Conservation (phyloP, 2,113 vertebrate species). For the Xenopus laevis region DNA sequence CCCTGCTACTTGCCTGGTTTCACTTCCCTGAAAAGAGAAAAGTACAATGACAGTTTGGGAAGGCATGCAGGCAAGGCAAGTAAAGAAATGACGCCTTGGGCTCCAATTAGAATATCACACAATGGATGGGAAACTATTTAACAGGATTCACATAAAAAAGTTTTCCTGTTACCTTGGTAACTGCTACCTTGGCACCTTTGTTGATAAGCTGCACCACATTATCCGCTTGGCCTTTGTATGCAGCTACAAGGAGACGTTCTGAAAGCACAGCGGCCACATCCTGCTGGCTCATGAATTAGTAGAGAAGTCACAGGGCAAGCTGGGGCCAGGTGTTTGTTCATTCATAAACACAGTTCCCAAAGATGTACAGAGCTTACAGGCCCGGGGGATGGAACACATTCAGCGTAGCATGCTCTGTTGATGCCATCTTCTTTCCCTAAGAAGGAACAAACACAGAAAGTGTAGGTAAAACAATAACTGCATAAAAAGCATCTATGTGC, state of each 20-base stretch:
- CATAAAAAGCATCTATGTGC: no score
- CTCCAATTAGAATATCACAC: slow-evolving; percentile 42
- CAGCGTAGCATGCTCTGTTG: slow-evolving; percentile 48
- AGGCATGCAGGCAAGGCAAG: no score
- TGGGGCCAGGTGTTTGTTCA: slow-evolving; percentile 52
- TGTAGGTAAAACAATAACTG: no score
- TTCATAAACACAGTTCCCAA: slow-evolving; percentile 53
- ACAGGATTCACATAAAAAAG: slow-evolving; percentile 51
- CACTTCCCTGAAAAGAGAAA: no score
- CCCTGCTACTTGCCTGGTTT: no score
- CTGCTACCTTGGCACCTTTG: slow-evolving; percentile 92
- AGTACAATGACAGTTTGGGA: no score
- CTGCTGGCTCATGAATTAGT: slow-evolving; percentile 98
- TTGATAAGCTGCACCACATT: slow-evolving; percentile 99
- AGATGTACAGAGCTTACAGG: slow-evolving; percentile 55
- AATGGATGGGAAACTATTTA: slow-evolving; percentile 55
- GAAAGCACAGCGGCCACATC: slow-evolving; percentile 92
- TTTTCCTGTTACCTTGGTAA: slow-evolving; percentile 89
- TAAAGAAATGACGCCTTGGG: neutral
- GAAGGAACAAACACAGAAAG: no score
- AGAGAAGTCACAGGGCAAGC: slow-evolving; percentile 60
- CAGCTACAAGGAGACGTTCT: slow-evolving; percentile 93
- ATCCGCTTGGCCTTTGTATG: slow-evolving; percentile 94
- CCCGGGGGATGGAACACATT: slow-evolving; percentile 39
- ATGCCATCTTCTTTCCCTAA: slow-evolving; percentile 69